A percentile compares a stretch with the other conserved stretches of the same genome.
phyloP scores from a whole-genome alignment of 2,888 invertebrate genomes.

The Tricholauxania praeusta region DNA sequence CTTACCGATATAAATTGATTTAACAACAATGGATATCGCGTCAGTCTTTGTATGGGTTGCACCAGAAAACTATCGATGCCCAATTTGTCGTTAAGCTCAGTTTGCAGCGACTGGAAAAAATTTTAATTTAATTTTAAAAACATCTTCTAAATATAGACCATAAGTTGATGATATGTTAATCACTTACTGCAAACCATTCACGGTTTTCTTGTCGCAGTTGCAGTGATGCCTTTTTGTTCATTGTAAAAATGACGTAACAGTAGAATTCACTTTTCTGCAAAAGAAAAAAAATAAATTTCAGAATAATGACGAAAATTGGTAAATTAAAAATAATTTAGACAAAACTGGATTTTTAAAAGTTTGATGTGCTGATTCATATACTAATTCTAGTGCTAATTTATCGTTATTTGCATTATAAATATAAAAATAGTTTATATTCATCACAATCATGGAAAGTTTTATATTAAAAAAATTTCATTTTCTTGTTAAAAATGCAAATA shows the following conservation, averaged over 20 bases:
- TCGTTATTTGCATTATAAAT: no score
- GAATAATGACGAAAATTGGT: background rate
- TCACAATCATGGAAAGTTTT: background rate
- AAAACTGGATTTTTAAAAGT: background rate
- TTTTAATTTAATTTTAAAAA: background rate
- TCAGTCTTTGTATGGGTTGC: conserved; percentile 68
- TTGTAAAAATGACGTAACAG: conserved; percentile 66
- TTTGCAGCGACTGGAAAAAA: conserved; percentile 57
- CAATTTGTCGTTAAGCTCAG: conserved; percentile 64
- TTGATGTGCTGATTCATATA: no score
- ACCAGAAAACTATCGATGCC: conserved; percentile 68
- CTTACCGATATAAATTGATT: conserved; percentile 66
- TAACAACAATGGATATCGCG: conserved; percentile 65
- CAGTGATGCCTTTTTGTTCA: conserved; percentile 66
- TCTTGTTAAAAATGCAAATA: no score
- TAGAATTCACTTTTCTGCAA: conserved; percentile 65
- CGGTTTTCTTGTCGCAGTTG: conserved; percentile 63
- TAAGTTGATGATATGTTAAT: background rate
- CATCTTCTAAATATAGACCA: background rate
- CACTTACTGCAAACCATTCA: conserved; percentile 61
- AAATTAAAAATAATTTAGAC: background rate
- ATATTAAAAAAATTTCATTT: background rate
- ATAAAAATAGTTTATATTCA: no score
- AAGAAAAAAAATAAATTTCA: conserved; percentile 23
- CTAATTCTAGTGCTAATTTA: no score